A percentile compares a stretch with the other conserved stretches of the same genome.
Conservation (phyloP, 2,113 vertebrate species). For the Andinoacara biseriatus region DNA sequence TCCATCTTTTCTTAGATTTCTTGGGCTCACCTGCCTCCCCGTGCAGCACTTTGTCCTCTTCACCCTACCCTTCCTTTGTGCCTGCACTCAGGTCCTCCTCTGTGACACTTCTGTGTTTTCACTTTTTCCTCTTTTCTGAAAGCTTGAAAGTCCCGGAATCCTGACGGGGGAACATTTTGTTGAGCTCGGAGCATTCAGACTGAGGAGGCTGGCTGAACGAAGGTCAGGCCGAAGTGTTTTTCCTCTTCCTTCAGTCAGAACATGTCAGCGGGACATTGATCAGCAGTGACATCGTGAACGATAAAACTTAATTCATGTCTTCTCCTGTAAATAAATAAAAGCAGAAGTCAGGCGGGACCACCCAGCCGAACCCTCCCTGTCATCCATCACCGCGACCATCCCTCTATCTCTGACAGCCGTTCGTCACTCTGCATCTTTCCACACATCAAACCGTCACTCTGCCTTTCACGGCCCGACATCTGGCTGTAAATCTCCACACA, state of each 20-base stretch:
- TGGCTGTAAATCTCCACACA: background rate
- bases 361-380: background rate
- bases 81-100: background rate
- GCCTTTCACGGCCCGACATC: background rate
- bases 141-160: background rate
- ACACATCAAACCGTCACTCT: constrained; percentile 33
- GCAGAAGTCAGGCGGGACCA: background rate
- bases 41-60: background rate
- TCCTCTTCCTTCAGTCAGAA: background rate
- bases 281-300: background rate
- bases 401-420: constrained; percentile 12
- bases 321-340: constrained; percentile 10
- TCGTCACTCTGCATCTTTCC: constrained; percentile 10
- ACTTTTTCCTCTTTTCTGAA: background rate
- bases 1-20: background rate
- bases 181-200: background rate
- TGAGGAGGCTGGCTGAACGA: background rate
- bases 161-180: background rate
- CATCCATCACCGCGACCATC: background rate
- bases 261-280: background rate
- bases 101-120: background rate
- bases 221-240: no score
- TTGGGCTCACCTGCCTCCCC: no score
- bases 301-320: constrained; percentile 5
- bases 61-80: background rate